A percentile compares a stretch with the other conserved stretches of the same genome.
Conservation (phyloP, 2,113 vertebrate species). For the Todiramphus chloris region DNA sequence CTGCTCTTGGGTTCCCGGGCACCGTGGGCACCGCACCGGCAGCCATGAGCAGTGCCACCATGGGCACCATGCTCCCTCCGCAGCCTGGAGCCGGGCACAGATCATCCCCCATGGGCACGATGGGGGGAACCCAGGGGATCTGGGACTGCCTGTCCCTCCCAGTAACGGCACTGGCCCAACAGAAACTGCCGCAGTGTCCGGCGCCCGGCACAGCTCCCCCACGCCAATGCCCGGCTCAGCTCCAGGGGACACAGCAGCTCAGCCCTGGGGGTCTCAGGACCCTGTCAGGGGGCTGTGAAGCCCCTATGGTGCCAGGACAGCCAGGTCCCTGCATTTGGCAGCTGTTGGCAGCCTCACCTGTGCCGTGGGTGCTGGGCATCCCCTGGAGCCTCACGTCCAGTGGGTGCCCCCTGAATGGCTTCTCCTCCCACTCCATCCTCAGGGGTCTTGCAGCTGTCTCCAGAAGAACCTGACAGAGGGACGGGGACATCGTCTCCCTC, state of each 20-base stretch:
- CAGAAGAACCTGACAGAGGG: background rate
- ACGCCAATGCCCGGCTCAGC: background rate
- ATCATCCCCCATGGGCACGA: background rate
- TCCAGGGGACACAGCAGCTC: background rate
- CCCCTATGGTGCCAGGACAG: no score
- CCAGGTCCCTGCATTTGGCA: background rate
- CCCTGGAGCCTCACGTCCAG: background rate
- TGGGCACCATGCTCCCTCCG: background rate
- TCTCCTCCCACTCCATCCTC: background rate
- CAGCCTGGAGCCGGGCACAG: background rate
- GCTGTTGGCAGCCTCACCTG: background rate
- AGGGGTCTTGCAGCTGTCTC: background rate
- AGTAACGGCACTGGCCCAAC: background rate
- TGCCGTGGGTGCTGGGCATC: background rate
- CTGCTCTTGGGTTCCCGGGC: background rate
- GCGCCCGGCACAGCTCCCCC: no score
- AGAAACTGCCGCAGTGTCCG: rapidly evolving
- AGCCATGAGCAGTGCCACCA: background rate
- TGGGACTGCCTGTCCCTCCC: background rate
- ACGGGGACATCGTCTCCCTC: background rate
- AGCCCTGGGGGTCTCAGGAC: background rate
- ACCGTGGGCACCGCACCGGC: background rate
- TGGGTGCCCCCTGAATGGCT: background rate
- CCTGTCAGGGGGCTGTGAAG: background rate
- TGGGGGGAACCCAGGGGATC: background rate